Percentiles rank a stretch among this genome's conserved stretches.
Conservation (phyloP, 2,888 invertebrate genomes). For the Ferdinandea cuprea region DNA sequence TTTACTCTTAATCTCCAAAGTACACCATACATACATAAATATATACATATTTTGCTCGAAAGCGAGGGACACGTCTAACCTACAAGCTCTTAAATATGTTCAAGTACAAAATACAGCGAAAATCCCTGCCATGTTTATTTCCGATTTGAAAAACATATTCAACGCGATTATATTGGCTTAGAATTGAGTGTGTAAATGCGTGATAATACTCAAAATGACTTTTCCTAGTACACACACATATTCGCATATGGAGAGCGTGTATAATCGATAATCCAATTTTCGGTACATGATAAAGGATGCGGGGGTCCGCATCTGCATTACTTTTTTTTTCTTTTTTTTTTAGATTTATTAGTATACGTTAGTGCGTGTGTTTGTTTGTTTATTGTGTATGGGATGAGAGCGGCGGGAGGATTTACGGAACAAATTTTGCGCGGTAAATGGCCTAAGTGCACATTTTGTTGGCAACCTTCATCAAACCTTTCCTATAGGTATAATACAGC, state of each 20-base stretch:
- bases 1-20: conserved; percentile 22
- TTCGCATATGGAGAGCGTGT: conserved; percentile 11
- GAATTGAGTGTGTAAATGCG: conserved; percentile 63
- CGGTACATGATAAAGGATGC: conserved; percentile 18
- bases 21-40: no score
- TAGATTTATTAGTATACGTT: conserved; percentile 46
- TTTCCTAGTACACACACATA: conserved; percentile 22
- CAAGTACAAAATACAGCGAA: conserved; percentile 43
- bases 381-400: no score
- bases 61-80: conserved; percentile 14
- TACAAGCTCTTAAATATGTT: conserved; percentile 35
- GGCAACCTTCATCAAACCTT: conserved; percentile 23
- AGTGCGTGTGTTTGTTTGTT: neutral
- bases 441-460: conserved; percentile 49
- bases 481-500: neutral
- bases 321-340: conserved; percentile 20
- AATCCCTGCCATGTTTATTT: conserved; percentile 53
- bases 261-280: conserved; percentile 66
- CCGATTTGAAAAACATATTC: conserved; percentile 64
- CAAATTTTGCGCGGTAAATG: conserved; percentile 38
- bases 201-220: conserved; percentile 63
- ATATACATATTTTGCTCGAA: conserved; percentile 13
- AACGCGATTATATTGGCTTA: conserved; percentile 55
- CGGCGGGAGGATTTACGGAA: conserved; percentile 1
- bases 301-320: no score